Conservation (phyloP, 2,888 invertebrate species). For the Chrysomela aeneicollis region DNA sequence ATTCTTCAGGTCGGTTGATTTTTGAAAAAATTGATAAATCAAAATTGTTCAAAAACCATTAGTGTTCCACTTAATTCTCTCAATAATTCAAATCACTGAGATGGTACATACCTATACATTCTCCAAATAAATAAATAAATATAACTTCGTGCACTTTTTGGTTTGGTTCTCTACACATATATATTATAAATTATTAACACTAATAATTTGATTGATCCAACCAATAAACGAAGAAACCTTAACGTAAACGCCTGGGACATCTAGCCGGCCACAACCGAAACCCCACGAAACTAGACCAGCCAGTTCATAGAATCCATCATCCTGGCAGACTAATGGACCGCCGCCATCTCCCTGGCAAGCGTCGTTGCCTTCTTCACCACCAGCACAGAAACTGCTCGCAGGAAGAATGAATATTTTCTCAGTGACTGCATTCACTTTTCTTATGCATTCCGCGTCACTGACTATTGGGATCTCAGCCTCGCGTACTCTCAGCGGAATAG, state of each 20-base stretch:
- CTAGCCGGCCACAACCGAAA: slow-evolving; percentile 89
- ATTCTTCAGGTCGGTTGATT: too few relatives aligned
- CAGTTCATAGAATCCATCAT: slow-evolving; percentile 90
- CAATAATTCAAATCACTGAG: too few relatives aligned
- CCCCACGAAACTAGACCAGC: slow-evolving; percentile 96
- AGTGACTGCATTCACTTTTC: slow-evolving; percentile 93
- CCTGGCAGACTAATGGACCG: slow-evolving; percentile 91
- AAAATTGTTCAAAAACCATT: too few relatives aligned
- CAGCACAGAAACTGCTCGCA: slow-evolving; percentile 93
- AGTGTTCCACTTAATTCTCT: neutral
- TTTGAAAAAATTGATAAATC: too few relatives aligned
- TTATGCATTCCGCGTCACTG: slow-evolving; percentile 89
- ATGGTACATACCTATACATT: slow-evolving; percentile 11
- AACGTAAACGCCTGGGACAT: slow-evolving; percentile 97
- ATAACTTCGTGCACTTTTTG: slow-evolving; percentile 38
- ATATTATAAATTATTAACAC: slow-evolving; percentile 85
- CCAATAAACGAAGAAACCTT: slow-evolving; percentile 95
- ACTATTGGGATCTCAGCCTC: slow-evolving; percentile 93
- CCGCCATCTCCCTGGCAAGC: slow-evolving; percentile 97
- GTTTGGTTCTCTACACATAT: slow-evolving; percentile 35
- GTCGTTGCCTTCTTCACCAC: slow-evolving; percentile 91
- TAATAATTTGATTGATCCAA: slow-evolving; percentile 97
- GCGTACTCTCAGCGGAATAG: slow-evolving; percentile 87
- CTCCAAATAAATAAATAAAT: slow-evolving; percentile 34
- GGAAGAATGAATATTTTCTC: slow-evolving; percentile 94